These are phyloP conservation scores for Arenaria interpres DNA, from an alignment of 2,113 vertebrate species.

Conservation along the genomic window DNA sequence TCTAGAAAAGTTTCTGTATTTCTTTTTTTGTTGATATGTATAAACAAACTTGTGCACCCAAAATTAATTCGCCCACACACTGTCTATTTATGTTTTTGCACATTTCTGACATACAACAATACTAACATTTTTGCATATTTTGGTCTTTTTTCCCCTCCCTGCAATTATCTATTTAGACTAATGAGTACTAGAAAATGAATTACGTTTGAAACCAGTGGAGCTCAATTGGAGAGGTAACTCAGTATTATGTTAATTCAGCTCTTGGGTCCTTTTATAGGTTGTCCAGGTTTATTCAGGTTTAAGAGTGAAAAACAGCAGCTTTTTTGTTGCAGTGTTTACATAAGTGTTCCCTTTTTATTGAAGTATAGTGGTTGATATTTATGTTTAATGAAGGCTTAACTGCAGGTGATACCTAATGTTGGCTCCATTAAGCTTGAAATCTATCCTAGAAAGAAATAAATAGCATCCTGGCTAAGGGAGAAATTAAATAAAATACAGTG, in stretches of 20 bases:
- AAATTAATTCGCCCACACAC: not conserved
- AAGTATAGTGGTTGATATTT: constrained; percentile 4
- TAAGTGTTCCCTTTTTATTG: constrained; percentile 5
- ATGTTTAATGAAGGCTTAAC: constrained; percentile 40
- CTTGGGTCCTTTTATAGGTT: constrained; percentile 14
- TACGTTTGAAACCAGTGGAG: not conserved
- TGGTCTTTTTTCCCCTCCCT: not conserved
- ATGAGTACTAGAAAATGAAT: constrained; percentile 1
- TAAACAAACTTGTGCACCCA: not conserved
- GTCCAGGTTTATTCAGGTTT: constrained; percentile 18
- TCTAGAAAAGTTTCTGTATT: not conserved
- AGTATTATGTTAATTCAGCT: constrained; percentile 47
- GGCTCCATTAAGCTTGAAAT: constrained; percentile 25
- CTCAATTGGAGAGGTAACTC: not conserved
- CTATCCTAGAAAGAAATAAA: constrained; percentile 43
- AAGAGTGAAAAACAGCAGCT: constrained; percentile 18
- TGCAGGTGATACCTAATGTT: not conserved
- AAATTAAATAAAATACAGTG: not conserved
- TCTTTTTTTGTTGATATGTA: not conserved
- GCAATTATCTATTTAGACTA: constrained; percentile 28
- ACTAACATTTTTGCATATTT: not conserved
- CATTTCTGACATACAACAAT: not conserved
- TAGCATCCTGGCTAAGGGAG: not conserved
- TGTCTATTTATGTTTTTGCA: not conserved
- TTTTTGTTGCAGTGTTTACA: constrained; percentile 46